Evolutionary conservation across 2,888 invertebrate species (phyloP), one percentile per base, ranked within the genome.

Genomic region (Platycnemis pennipes): DNA sequence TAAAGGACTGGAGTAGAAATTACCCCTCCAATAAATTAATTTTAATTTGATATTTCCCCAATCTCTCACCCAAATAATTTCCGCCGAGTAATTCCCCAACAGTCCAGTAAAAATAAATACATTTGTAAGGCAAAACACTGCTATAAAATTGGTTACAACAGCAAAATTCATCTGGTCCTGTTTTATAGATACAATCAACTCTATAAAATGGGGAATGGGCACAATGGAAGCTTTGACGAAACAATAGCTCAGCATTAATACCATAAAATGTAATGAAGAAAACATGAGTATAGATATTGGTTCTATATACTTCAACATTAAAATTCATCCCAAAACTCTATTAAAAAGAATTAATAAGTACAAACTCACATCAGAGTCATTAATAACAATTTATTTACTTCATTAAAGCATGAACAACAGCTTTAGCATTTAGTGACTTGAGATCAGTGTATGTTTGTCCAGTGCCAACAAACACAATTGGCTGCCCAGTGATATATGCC

Each of bases 401-500:
- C 98, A 99, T 99, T 94, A 99, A 97, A 94, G 99, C 98, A 96
- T 99, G 98, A 8, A 99, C 99, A 85, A 99, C 99, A 94, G 99
- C 99, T 96, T 98, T 99, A 19, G 98, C 99, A 96, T 99, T 99
- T 95, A 99, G 97, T 94, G 99, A 99, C 96, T 99, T 99, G 96
- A 99, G 97, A 97, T 99, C 99, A 0, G 99, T 98, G 96, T 99
- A 99, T 0, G 99, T 99, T 97, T 99, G 99, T 2, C 99, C 99
- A 4, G 99, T 99, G 77, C 99, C 99, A 31, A 99, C 99, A 96
- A 99, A 99, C 88, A 99, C 99, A 94, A 99, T 99, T 0, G 99
- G 99, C 96, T 99, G 99, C 0, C 99, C 99, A 0, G 99, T 99
- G 95, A 99, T 99, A 96, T 99, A 99, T 0, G 99, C 99, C 99